These are phyloP conservation scores for Lacerta bilineata DNA, from an alignment of 2,797 vertebrate genomes.

Conservation along the genomic window DNA sequence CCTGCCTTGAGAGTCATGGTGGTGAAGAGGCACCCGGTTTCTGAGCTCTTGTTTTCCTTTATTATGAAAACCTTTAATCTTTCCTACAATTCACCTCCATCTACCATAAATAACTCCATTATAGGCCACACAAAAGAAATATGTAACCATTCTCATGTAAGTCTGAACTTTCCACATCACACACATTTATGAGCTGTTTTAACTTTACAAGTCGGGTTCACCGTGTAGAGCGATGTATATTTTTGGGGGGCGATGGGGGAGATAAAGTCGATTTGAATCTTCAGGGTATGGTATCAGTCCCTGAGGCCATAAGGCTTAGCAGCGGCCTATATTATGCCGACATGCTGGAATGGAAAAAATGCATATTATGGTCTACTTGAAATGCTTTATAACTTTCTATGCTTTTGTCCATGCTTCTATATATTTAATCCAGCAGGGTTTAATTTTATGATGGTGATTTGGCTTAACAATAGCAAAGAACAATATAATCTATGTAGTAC, in stretches of 20 bases:
- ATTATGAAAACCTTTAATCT: conserved; percentile 88
- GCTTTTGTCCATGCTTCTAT: not conserved
- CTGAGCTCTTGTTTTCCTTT: conserved; percentile 84
- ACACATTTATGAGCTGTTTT: conserved; percentile 71
- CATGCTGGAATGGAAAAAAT: not conserved
- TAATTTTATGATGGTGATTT: not conserved
- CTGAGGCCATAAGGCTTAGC: conserved; percentile 10
- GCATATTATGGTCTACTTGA: conserved; percentile 5
- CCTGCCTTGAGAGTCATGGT: conserved; percentile 79
- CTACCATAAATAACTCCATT: conserved; percentile 88
- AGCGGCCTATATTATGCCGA: not conserved
- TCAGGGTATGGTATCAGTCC: not conserved
- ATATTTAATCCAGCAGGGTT: not conserved
- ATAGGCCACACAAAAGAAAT: conserved; percentile 85
- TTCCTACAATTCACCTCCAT: conserved; percentile 78
- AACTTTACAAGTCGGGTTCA: conserved; percentile 60
- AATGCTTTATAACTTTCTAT: not conserved
- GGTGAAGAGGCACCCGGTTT: conserved; percentile 80
- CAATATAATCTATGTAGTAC: not conserved
- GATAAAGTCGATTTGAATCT: not conserved
- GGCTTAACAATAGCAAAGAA: not conserved
- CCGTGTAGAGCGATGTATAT: conserved; percentile 48
- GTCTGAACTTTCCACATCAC: conserved; percentile 76
- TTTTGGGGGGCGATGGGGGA: not conserved
- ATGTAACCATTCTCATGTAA: conserved; percentile 76